These are phyloP conservation scores for Sesia apiformis DNA, from an alignment of 2,888 invertebrate genomes.

Conservation along the genomic window DNA sequence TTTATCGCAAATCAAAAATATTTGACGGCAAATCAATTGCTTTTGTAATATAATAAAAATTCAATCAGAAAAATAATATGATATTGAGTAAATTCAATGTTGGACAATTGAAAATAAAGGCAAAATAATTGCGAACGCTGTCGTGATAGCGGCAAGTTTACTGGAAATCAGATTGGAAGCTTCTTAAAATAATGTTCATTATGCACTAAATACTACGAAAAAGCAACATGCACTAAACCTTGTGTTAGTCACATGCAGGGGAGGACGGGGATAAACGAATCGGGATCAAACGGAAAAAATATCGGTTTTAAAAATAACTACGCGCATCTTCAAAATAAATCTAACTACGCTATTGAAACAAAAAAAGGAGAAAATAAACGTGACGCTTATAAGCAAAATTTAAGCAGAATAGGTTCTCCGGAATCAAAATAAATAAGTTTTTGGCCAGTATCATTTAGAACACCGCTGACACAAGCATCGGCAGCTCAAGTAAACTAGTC, in stretches of 20 bases:
- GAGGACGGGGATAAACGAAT: conserved; percentile 41
- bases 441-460: conserved; percentile 72
- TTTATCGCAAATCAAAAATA: conserved; percentile 15
- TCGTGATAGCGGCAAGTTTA: conserved; percentile 27
- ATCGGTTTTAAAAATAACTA: conserved; percentile 70
- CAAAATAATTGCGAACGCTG: conserved; percentile 9
- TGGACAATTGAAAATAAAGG: conserved; percentile 1
- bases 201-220: conserved; percentile 45
- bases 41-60: neutral
- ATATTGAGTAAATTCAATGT: conserved; percentile 22
- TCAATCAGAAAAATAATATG: conserved; percentile 15
- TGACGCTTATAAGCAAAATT: conserved; percentile 71
- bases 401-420: conserved; percentile 75
- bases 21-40: conserved; percentile 4
- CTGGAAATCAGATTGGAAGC: conserved; percentile 56
- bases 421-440: conserved; percentile 69
- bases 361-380: conserved; percentile 53
- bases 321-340: conserved; percentile 59
- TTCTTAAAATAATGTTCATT: conserved; percentile 39
- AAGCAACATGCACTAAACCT: conserved; percentile 63
- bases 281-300: conserved; percentile 61
- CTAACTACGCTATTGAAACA: conserved; percentile 55
- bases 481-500: conserved; percentile 20
- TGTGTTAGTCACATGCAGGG: conserved; percentile 63
- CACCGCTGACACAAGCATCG: conserved; percentile 56